Evolutionary conservation across 2,797 vertebrate species (phyloP), one percentile per base, ranked within the genome.

Genomic region (Euphonia xanthogaster): DNA sequence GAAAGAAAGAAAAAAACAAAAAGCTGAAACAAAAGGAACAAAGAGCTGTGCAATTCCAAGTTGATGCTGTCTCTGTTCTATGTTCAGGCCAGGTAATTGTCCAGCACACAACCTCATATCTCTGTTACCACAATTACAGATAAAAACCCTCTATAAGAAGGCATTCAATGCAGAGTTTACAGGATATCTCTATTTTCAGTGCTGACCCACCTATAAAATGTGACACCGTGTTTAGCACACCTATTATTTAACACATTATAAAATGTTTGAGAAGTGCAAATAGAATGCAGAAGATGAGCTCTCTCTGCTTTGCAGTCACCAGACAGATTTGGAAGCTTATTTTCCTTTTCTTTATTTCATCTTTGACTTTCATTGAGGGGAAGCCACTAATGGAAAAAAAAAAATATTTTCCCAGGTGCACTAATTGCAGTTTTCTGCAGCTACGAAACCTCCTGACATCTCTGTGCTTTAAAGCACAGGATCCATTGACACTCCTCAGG

Each of bases 231-330:
- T 55, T 74, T 80, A 50, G 45, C n/a, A 60, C 30, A 67, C 30
- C 27, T 65, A 9, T 58, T 62, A 60, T 51, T 58, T 77, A 67
- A 73, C 31, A 45, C 7, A 0, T 68, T 68, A 23, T 40, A n/a
- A 86, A 94, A 77, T 17, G 16, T 7, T 82, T 57, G 48, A 91
- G 31, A 77, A 44, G 62, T 40, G 42, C 42, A 90, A 84, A 77
- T 47, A 31, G 57, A 83, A 74, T 12, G 21, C 27, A 53, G 6
- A 40, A 74, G 55, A 68, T 33, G 2, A 92, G 5, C 9, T 58
- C 13, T 89, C 27, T 16, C 3, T 75, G 27, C 70, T 89, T 90
- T 58, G 33, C 17, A 80, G 11, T 51, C 53, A 48, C 6, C 37
- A 47, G 37, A 18, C 3, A 79, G 60, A 91, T 60, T 35, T 61